Evolutionary conservation across 2,888 invertebrate species (phyloP).

Genomic region (Hylaea fasciaria): DNA sequence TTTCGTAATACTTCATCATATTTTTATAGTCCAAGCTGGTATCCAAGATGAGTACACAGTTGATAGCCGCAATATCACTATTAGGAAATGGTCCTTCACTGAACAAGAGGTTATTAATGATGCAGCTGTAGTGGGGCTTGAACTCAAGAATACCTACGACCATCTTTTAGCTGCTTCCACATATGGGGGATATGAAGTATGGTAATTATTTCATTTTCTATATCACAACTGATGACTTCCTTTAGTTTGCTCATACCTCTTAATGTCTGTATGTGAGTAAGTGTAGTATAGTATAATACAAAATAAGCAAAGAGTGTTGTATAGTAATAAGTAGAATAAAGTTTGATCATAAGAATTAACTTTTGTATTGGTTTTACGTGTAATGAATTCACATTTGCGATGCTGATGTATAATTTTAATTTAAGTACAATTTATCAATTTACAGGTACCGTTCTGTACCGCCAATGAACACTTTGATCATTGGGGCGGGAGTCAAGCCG

Average conservation of each 20-base stretch:
- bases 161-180: slow-evolving; percentile 93
- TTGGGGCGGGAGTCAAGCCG: slow-evolving; percentile 92
- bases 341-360: too few relatives aligned
- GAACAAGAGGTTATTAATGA: slow-evolving; percentile 91
- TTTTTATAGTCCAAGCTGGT: slow-evolving; percentile 87
- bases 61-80: slow-evolving; percentile 87
- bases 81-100: slow-evolving; percentile 94
- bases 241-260: too few relatives aligned
- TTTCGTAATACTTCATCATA: slow-evolving; percentile 42
- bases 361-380: too few relatives aligned
- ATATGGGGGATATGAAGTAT: slow-evolving; percentile 89
- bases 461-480: slow-evolving; percentile 89
- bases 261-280: too few relatives aligned
- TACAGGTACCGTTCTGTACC: slow-evolving; percentile 88
- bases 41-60: slow-evolving; percentile 82
- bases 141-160: slow-evolving; percentile 91
- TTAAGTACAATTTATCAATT: slow-evolving; percentile 2
- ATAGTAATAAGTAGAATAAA: too few relatives aligned
- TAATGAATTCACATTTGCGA: background rate
- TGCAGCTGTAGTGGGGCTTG: slow-evolving; percentile 90
- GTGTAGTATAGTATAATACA: too few relatives aligned
- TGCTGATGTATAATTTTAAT: background rate
- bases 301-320: too few relatives aligned
- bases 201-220: slow-evolving; percentile 59
- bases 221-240: background rate